These are phyloP conservation scores for Hemaris fuciformis DNA, from an alignment of 2,888 invertebrate species.

Conservation along the genomic window DNA sequence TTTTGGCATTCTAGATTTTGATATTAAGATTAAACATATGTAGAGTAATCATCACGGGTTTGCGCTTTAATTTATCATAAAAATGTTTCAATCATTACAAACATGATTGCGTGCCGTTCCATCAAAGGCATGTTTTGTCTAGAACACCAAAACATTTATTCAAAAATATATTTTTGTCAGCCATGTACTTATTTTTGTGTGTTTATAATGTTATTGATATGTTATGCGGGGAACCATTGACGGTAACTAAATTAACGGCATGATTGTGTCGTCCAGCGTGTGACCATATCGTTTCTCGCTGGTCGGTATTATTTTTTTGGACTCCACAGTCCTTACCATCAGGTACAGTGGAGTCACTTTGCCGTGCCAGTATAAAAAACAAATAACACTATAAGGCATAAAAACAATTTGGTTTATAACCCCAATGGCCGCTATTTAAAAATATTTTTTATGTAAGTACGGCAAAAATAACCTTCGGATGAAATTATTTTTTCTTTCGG, in stretches of 20 bases:
- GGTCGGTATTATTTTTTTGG: too few species aligned
- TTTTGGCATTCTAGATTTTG: not conserved
- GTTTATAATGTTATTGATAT: not conserved
- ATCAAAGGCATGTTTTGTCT: not conserved
- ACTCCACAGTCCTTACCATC: too few species aligned
- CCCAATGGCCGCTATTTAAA: not conserved
- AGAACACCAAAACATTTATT: not conserved
- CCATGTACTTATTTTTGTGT: conserved; percentile 6
- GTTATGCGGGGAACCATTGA: not conserved
- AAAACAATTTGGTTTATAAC: not conserved
- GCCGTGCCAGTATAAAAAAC: too few species aligned
- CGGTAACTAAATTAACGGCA: too few species aligned
- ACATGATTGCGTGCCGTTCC: not conserved
- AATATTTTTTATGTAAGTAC: not conserved
- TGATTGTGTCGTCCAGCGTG: too few species aligned
- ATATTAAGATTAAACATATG: not conserved
- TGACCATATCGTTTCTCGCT: too few species aligned
- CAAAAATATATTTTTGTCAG: not conserved
- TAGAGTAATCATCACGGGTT: not conserved
- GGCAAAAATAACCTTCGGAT: too few species aligned
- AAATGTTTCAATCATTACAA: not conserved
- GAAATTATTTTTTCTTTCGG: too few species aligned
- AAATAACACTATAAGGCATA: not conserved
- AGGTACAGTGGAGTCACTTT: too few species aligned
- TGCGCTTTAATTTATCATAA: not conserved